phyloP scores from a whole-genome alignment of 2,888 invertebrate genomes.

The Lepidonotus clava region DNA sequence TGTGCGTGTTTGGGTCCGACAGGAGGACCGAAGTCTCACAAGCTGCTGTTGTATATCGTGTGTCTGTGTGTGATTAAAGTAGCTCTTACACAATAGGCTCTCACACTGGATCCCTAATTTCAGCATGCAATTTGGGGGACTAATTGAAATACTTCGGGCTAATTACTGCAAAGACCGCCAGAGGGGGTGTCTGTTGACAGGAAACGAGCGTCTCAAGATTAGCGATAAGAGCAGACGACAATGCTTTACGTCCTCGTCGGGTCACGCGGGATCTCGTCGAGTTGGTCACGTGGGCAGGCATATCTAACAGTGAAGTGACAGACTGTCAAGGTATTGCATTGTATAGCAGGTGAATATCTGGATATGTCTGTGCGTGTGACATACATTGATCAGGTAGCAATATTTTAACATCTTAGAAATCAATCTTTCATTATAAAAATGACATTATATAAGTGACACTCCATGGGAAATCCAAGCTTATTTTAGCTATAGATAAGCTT shows the following conservation, averaged over 20 bases:
- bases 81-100: constrained; percentile 2
- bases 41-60: too few species aligned
- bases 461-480: too few species aligned
- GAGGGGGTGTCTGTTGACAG: constrained; percentile 4
- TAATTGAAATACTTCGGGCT: constrained; percentile 43
- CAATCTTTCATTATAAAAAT: too few species aligned
- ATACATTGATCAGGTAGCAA: too few species aligned
- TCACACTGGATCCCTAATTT: not conserved
- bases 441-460: too few species aligned
- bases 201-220: constrained; percentile 9
- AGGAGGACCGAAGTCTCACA: too few species aligned
- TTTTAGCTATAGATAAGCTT: too few species aligned
- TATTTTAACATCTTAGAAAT: too few species aligned
- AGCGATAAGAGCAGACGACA: constrained; percentile 35
- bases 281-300: not conserved
- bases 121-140: not conserved
- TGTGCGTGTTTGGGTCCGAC: constrained; percentile 7
- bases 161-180: constrained; percentile 6
- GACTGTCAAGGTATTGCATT: too few species aligned
- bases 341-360: too few species aligned
- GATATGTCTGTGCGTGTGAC: too few species aligned
- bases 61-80: not conserved
- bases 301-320: not conserved
- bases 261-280: constrained; percentile 7
- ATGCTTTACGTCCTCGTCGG: not conserved